phyloP scores from a whole-genome alignment of 2,888 invertebrate species.

The Zhuqinia jingwanae region DNA sequence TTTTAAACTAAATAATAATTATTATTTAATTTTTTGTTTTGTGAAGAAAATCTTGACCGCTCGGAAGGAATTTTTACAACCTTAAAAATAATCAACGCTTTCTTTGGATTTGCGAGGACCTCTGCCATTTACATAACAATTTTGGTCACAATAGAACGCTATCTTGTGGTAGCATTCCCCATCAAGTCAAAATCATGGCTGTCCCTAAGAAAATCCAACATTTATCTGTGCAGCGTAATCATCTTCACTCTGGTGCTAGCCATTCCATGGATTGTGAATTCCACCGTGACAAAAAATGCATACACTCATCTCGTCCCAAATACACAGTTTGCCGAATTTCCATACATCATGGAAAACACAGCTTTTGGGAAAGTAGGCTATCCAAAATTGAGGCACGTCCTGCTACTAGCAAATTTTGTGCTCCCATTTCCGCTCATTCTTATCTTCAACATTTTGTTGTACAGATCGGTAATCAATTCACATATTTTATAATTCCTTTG shows the following conservation, averaged over 20 bases:
- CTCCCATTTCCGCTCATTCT: slow-evolving; percentile 50
- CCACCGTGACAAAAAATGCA: slow-evolving; percentile 10
- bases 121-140: slow-evolving; percentile 44
- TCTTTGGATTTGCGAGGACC: slow-evolving; percentile 40
- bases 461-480: slow-evolving; percentile 55
- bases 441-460: slow-evolving; percentile 48
- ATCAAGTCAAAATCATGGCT: slow-evolving; percentile 50
- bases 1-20: too few relatives aligned
- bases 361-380: slow-evolving; percentile 41
- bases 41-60: slow-evolving; percentile 41
- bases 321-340: slow-evolving; percentile 34
- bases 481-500: too few relatives aligned
- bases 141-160: slow-evolving; percentile 47
- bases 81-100: slow-evolving; percentile 3
- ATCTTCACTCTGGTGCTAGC: slow-evolving; percentile 9
- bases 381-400: slow-evolving; percentile 31
- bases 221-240: slow-evolving; percentile 12
- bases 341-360: slow-evolving; percentile 42
- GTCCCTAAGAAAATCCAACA: slow-evolving; percentile 1
- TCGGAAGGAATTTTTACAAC: not conserved
- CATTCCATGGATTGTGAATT: slow-evolving; percentile 56
- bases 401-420: slow-evolving; percentile 32
- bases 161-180: slow-evolving; percentile 53
- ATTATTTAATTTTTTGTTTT: not conserved
- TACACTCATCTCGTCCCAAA: slow-evolving; percentile 17